Percentiles rank a stretch among this genome's conserved stretches.
These are phyloP conservation scores for Orthonyx spaldingii DNA, from an alignment of 2,113 vertebrate species.

Conservation along the genomic window DNA sequence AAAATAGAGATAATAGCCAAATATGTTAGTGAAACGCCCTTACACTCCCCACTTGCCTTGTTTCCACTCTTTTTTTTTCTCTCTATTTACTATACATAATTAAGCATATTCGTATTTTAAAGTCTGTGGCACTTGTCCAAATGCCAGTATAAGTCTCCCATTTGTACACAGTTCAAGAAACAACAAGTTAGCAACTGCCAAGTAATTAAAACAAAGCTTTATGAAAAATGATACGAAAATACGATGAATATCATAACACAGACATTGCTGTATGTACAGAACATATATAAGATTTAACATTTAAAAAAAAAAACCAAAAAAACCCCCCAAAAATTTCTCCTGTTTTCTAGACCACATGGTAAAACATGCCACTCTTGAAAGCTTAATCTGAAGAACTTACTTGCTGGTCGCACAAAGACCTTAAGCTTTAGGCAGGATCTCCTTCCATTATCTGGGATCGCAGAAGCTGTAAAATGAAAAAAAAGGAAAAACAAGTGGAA, in stretches of 20 bases:
- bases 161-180: constrained; percentile 72
- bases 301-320: constrained; percentile 58
- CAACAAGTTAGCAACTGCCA: constrained; percentile 80
- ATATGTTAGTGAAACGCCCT: constrained; percentile 90
- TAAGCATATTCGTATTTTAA: constrained; percentile 28
- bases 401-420: constrained; percentile 96
- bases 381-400: constrained; percentile 79
- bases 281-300: constrained; percentile 67
- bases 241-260: constrained; percentile 64
- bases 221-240: constrained; percentile 75
- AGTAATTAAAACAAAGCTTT: constrained; percentile 71
- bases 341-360: constrained; percentile 64
- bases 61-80: constrained; percentile 52
- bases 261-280: constrained; percentile 65
- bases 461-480: constrained; percentile 82
- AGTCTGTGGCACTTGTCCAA: constrained; percentile 60
- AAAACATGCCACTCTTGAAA: constrained; percentile 59
- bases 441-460: constrained; percentile 90
- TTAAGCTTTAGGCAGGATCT: constrained; percentile 96
- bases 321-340: too few relatives aligned
- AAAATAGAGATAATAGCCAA: constrained; percentile 96
- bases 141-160: constrained; percentile 58
- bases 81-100: constrained; percentile 22
- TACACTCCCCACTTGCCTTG: constrained; percentile 63
- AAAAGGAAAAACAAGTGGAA: not conserved